Evolutionary conservation across 2,113 vertebrate species (phyloP).

Genomic region (Centropristis striata): DNA sequence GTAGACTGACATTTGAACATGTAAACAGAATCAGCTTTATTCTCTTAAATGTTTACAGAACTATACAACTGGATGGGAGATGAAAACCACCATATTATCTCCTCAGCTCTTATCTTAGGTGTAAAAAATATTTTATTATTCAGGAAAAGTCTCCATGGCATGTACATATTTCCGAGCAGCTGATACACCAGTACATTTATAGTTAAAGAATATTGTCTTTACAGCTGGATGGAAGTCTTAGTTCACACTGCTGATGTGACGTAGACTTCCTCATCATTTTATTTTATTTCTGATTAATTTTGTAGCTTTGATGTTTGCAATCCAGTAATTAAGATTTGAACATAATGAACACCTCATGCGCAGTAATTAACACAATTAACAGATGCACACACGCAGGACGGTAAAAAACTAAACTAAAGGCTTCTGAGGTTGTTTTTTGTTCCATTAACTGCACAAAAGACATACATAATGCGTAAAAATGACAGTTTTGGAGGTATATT

Average conservation of each 20-base stretch:
- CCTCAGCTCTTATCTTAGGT: neutral
- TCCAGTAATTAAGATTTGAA: neutral
- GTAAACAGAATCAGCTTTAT: neutral
- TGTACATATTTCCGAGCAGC: neutral
- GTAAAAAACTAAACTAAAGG: neutral
- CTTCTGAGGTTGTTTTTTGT: too few relatives aligned
- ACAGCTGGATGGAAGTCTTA: neutral
- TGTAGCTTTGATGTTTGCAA: neutral
- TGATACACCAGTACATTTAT: neutral
- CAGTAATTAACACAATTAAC: neutral
- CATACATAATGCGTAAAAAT: too few relatives aligned
- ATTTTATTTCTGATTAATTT: neutral
- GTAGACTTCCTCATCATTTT: neutral
- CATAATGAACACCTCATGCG: neutral
- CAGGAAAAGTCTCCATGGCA: too few relatives aligned
- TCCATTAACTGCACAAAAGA: too few relatives aligned
- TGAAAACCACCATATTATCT: neutral
- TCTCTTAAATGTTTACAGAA: neutral
- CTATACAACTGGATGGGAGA: neutral
- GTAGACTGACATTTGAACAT: neutral
- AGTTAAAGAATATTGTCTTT: neutral
- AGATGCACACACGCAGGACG: neutral
- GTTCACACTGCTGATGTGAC: neutral
- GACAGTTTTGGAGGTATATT: too few relatives aligned
- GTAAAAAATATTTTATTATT: neutral